Base-by-base conservation (phyloP, 2,888 invertebrate genomes). In the Thumatha senex region DNA sequence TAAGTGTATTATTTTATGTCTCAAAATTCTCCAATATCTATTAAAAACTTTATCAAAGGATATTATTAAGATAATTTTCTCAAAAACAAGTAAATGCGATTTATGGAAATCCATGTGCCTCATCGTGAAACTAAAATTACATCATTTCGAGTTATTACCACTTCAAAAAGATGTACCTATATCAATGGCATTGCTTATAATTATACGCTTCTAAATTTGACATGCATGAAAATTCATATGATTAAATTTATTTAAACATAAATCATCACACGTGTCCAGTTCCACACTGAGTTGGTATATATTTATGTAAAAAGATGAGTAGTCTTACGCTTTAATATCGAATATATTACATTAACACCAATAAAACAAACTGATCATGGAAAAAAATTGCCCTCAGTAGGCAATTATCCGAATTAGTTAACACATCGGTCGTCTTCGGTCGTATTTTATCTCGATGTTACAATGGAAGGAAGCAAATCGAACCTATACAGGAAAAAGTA, bases 401-500 rank as follows among this genome's bases (percentile, higher is more conserved):
- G 11, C 41, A 40, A 43, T 50, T 44, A 41, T 36, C 36, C 9
- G 40, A 36, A 46, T 36, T 29, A 30, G 12, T 18, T 34, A 35
- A 40, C 24, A 39, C 12, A 40, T 40, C 24, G n/a, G n/a, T 30
- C 36, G 51, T 56, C 50, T 51, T 42, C 44, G 45, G 47, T 46
- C 53, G 42, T 40, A 54, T 36, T 36, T 64, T 53, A 41, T 31
- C n/a, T n/a, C n/a, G n/a, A n/a, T n/a, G n/a, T n/a, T n/a, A n/a
- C n/a, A n/a, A n/a, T n/a, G n/a, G n/a, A n/a, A n/a, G n/a, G n/a
- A n/a, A n/a, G n/a, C n/a, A n/a, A n/a, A n/a, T n/a, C n/a, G n/a
- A n/a, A n/a, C n/a, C n/a, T n/a, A n/a, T n/a, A n/a, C n/a, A n/a
- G n/a, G n/a, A n/a, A n/a, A n/a, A n/a, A n/a, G n/a, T n/a, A n/a